Evolutionary conservation across 2,888 invertebrate genomes (phyloP), one percentile per base, ranked within the genome.

Genomic region (Sussaba pulchella): DNA sequence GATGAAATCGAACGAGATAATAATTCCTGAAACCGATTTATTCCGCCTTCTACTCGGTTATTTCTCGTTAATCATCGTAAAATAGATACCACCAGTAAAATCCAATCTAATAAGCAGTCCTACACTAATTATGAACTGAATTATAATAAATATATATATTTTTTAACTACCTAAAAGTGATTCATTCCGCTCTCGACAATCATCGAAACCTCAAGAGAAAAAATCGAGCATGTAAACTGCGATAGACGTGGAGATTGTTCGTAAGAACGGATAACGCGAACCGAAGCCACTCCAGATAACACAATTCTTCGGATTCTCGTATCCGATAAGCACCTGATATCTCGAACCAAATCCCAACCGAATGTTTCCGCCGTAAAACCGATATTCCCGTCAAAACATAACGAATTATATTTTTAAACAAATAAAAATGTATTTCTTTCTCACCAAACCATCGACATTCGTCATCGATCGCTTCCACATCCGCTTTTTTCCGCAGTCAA

Each of bases 241-340:
- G 21, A 61, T 39, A 26, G 17, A 63, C 9, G n/a, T 21, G 8
- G 21, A 63, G 63, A 63, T 26, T 64, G 31, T 64, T n/a, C 43
- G 0, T 50, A n/a, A 43, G 10, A 21, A 12, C 21, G 43, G 39
- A 61, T 39, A 41, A 39, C 36, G 8, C 4, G 24, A 17, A 26
- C 36, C 47, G n/a, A 12, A 36, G 12, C 31, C 19, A 47, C 47
- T 66, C 19, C 0, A 47, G 66, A 66, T 66, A 66, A 66, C 19
- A 66, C 47, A 6, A 50, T 19, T 9, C 19, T n/a, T 19, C 45
- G 31, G 19, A 31, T 10, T n/a, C 47, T 19, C 24, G n/a, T 63
- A 41, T 17, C 17, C 26, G 36, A 47, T 50, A 66, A 66, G 47
- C 66, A 66, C 17, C 47, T 66, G n/a, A 31, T n/a, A 61, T 36